These are phyloP conservation scores for Arion vulgaris DNA, from an alignment of 1,140 invertebrate genomes.

Conservation along the genomic window DNA sequence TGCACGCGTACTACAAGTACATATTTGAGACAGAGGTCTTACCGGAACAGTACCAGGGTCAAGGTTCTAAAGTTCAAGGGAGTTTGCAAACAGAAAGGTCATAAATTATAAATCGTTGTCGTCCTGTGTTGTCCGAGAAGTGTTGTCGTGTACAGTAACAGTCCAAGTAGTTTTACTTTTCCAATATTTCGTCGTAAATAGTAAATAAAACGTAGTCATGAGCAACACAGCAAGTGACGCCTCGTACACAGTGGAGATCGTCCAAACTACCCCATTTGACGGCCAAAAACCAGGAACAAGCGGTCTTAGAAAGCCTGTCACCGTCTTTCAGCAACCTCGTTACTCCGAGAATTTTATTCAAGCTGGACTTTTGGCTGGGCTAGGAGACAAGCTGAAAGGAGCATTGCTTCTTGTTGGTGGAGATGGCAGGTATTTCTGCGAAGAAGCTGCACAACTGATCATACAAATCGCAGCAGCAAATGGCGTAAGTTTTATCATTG, in stretches of 20 bases:
- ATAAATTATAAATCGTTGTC: background rate
- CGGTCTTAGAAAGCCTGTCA: conserved; percentile 93
- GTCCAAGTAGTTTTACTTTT: background rate
- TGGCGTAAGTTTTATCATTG: conserved; percentile 77
- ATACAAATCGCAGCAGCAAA: conserved; percentile 93
- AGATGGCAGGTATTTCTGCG: conserved; percentile 94
- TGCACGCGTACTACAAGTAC: no score
- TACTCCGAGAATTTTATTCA: conserved; percentile 99
- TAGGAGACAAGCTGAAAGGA: conserved; percentile 78
- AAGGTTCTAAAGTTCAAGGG: background rate
- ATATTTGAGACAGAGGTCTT: background rate
- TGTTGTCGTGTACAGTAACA: no score
- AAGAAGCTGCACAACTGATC: conserved; percentile 87
- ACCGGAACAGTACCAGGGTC: background rate
- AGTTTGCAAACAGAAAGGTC: background rate
- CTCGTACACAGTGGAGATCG: conserved; percentile 24
- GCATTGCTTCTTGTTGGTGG: conserved; percentile 92
- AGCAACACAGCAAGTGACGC: no score
- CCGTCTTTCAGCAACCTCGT: conserved; percentile 85
- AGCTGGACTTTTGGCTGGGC: conserved; percentile 85
- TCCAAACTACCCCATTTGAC: conserved; percentile 76
- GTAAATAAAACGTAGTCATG: no score
- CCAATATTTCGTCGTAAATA: no score
- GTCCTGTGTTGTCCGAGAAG: background rate
- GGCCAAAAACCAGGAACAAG: conserved; percentile 99